A percentile compares a stretch with the other conserved stretches of the same genome.
phyloP scores from a whole-genome alignment of 2,888 invertebrate species.

The Rhamnusium bicolor region DNA sequence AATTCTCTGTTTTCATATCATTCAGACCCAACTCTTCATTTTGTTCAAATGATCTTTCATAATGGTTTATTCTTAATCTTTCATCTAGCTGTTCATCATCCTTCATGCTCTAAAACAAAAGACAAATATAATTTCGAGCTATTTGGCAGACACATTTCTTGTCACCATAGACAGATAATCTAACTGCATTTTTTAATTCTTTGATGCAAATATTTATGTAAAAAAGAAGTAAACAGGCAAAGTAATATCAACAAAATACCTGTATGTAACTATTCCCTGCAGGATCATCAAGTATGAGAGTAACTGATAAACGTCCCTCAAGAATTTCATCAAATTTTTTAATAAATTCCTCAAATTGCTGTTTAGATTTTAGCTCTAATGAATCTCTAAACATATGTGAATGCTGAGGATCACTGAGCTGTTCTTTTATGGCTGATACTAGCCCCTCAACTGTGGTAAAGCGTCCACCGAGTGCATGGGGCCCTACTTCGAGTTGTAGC shows the following conservation, averaged over 20 bases:
- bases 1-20: conserved; percentile 95
- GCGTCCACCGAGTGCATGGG: conserved; percentile 89
- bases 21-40: conserved; percentile 96
- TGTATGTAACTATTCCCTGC: conserved; percentile 98
- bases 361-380: conserved; percentile 73
- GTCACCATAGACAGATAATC: too few relatives aligned
- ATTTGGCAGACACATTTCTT: too few relatives aligned
- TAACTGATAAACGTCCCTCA: conserved; percentile 76
- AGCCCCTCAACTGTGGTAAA: conserved; percentile 97
- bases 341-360: conserved; percentile 78
- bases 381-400: conserved; percentile 84
- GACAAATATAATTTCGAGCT: too few relatives aligned
- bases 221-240: neutral
- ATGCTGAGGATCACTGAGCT: conserved; percentile 75
- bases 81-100: conserved; percentile 80
- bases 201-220: neutral
- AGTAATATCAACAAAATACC: conserved; percentile 64
- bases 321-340: conserved; percentile 79
- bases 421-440: conserved; percentile 83
- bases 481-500: conserved; percentile 89
- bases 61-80: conserved; percentile 82
- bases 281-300: conserved; percentile 93
- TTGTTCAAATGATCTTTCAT: conserved; percentile 90
- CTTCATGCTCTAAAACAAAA: conserved; percentile 77
- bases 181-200: too few relatives aligned